phyloP scores from a whole-genome alignment of 2,797 vertebrate genomes.

The Chrysolophus pictus region DNA sequence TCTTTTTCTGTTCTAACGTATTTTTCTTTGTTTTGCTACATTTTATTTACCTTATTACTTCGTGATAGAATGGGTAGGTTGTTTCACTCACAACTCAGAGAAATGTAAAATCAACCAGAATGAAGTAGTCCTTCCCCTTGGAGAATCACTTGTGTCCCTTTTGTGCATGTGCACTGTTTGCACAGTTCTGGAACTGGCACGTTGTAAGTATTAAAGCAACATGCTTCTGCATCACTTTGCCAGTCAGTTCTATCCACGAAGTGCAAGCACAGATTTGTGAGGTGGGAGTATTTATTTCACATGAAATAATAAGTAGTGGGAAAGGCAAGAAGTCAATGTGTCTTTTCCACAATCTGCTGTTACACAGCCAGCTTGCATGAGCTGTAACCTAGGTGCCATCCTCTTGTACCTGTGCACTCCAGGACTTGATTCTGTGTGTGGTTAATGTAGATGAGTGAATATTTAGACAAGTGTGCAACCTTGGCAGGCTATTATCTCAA shows the following conservation, averaged over 20 bases:
- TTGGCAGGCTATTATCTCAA: neutral
- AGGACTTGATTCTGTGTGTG: neutral
- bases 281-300: neutral
- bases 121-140: neutral
- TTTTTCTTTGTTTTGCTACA: neutral
- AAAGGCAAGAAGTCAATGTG: neutral
- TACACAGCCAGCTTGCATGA: neutral
- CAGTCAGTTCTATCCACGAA: neutral
- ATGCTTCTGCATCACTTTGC: neutral
- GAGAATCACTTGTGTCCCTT: rapidly evolving
- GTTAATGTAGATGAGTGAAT: neutral
- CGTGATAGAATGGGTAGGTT: neutral
- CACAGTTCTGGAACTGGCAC: neutral
- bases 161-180: neutral
- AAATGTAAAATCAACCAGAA: neutral
- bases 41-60: neutral
- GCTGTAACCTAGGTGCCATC: neutral
- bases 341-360: neutral
- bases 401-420: neutral
- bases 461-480: neutral
- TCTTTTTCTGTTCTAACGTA: neutral
- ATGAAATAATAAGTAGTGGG: neutral
- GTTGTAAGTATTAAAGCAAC: neutral
- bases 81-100: neutral
- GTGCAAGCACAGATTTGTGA: neutral